Base-by-base conservation (phyloP, 1,140 invertebrate genomes). In the Heliothis virescens region DNA sequence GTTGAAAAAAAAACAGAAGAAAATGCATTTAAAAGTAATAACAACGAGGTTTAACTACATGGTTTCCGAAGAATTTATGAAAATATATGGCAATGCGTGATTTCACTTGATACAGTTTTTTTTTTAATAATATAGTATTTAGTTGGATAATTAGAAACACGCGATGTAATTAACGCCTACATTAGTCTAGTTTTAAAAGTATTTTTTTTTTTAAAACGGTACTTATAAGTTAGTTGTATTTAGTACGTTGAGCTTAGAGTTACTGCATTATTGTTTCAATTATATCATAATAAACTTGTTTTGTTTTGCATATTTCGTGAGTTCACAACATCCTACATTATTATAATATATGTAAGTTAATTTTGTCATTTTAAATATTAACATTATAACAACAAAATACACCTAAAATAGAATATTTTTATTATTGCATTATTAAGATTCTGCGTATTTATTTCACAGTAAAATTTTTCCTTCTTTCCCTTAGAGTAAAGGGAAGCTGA, bases 11-110 rank as follows among this genome's bases (percentile, higher is more conserved):
- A 21, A 29, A 59, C 1, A 41, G 9, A 26, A 60, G 2, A 26
- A 4, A 29, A 21, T 59, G 21, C 15, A 26, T 60, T 60, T 60
- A 60, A 60, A 60, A 60, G 57, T 5, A 60, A 60, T 60, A 16
- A 63, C 7, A 10, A 63, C 15, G 41, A 63, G 41, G 3, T 29
- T 47, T 41, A 63, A 63, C 41, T 63, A 16, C 34, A 7, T 47
- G 47, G 21, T 60, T 60, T 47, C 13, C 9, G 34, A 26, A 15
- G 29, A 9, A 41, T 47, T 63, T 63, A 63, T 41, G 34, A 47
- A 63, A 62, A 26, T 59, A 57, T 2, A 62, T 34, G 3, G 62
- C 62, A 41, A 63, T 0, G 62, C 62, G 62, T 63, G 62, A 63
- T 63, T 63, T 47, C 47, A 16, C 62, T 29, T 16, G 29, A 63